A percentile compares a stretch with the other conserved stretches of the same genome.
phyloP scores from a whole-genome alignment of 2,797 vertebrate genomes.

The Anableps anableps region DNA sequence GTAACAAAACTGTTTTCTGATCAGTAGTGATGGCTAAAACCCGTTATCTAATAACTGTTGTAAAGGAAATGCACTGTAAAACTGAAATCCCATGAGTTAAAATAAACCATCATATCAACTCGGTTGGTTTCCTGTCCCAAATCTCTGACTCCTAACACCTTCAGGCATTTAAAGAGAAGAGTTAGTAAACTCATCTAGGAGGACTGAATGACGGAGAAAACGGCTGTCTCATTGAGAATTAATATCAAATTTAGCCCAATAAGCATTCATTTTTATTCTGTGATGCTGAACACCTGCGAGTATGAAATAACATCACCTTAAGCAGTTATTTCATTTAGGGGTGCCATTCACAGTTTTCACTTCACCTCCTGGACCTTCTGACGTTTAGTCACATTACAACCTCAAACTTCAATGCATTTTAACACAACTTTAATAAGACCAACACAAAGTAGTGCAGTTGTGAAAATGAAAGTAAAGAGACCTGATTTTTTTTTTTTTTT shows the following conservation, averaged over 20 bases:
- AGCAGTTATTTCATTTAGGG: not conserved
- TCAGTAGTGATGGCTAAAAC: constrained; percentile 81
- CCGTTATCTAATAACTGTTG: constrained; percentile 84
- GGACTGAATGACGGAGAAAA: not conserved
- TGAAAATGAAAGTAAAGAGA: not conserved
- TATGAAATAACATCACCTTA: not conserved
- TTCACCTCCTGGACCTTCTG: not conserved
- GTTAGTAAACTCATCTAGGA: not conserved
- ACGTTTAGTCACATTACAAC: not conserved
- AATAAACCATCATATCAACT: constrained; percentile 82
- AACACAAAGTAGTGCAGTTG: not conserved
- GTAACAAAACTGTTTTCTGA: constrained; percentile 81
- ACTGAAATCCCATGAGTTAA: constrained; percentile 83
- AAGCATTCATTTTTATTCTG: not conserved
- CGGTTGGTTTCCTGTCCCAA: constrained; percentile 12
- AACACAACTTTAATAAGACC: not conserved
- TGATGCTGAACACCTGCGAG: not conserved
- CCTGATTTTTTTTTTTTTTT: not conserved
- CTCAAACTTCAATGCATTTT: not conserved
- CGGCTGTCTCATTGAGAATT: not conserved
- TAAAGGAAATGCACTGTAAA: constrained; percentile 87
- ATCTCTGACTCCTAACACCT: not conserved
- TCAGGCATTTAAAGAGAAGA: not conserved
- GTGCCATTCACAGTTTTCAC: no score
- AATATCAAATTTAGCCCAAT: not conserved